These are phyloP conservation scores for Petrosia ficiformis DNA, from an alignment of 37 sponge, comb jelly and placozoan species.

Conservation along the genomic window DNA sequence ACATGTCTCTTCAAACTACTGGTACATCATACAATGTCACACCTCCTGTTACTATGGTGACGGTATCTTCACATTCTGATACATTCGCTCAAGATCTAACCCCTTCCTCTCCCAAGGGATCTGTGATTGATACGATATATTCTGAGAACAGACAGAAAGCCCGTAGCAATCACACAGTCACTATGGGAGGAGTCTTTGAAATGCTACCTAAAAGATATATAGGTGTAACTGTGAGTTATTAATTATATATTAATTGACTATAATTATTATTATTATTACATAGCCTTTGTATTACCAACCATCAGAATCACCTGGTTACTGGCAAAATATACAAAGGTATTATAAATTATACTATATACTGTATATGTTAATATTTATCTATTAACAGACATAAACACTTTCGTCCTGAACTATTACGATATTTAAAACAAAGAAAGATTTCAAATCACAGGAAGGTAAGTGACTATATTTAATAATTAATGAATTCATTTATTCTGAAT, in stretches of 20 bases:
- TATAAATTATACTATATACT: too few relatives aligned
- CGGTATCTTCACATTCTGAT: not conserved
- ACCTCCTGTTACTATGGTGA: too few relatives aligned
- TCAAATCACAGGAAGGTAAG: constrained; percentile 41
- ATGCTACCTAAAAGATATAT: not conserved
- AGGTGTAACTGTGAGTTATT: not conserved
- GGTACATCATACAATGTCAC: too few relatives aligned
- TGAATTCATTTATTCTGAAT: not conserved
- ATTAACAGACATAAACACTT: too few relatives aligned
- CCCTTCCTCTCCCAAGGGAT: constrained; percentile 9
- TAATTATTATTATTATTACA: not conserved
- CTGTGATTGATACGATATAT: constrained; percentile 47
- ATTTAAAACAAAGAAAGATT: constrained; percentile 22
- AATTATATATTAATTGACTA: not conserved
- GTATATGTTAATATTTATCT: too few relatives aligned
- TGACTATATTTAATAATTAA: not conserved
- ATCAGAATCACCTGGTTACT: constrained; percentile 52
- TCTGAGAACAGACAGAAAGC: constrained; percentile 34
- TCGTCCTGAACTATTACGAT: not conserved
- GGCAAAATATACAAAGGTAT: constrained; percentile 39
- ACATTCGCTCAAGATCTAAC: not conserved
- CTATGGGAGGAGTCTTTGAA: not conserved
- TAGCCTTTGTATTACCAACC: constrained; percentile 50
- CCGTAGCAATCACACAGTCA: not conserved
- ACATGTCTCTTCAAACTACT: too few relatives aligned